Conservation (phyloP, 2,113 vertebrate genomes). For the Marcusenius ussheri region DNA sequence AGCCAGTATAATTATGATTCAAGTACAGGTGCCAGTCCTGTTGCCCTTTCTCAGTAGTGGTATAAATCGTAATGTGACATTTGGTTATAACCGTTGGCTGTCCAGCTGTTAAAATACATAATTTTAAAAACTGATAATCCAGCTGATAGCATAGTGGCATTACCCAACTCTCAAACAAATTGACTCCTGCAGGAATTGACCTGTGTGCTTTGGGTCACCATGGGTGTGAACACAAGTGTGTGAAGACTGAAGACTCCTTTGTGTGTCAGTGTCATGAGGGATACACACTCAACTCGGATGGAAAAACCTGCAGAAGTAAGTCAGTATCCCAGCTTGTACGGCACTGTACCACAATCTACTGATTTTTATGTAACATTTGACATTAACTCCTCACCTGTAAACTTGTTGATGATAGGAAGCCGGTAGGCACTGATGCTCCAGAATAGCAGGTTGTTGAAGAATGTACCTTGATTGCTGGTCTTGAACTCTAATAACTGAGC, state of each 20-base stretch:
- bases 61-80: background rate
- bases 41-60: background rate
- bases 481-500: background rate
- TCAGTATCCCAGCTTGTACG: background rate
- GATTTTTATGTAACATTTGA: background rate
- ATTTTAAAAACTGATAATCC: no score
- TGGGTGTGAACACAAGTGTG: background rate
- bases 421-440: background rate
- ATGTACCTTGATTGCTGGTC: background rate
- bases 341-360: background rate
- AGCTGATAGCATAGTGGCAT: no score
- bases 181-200: background rate
- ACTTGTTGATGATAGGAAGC: background rate
- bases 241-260: slow-evolving; percentile 48
- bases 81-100: background rate
- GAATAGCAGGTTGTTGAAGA: background rate
- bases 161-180: background rate
- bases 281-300: slow-evolving; percentile 69
- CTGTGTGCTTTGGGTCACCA: no score
- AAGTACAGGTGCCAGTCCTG: background rate
- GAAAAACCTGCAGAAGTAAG: slow-evolving; percentile 27
- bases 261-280: slow-evolving; percentile 60
- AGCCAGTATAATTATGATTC: background rate
- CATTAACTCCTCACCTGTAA: background rate
- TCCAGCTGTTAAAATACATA: background rate